These are phyloP conservation scores for Channallabes apus DNA, from an alignment of 2,797 vertebrate genomes.

Conservation along the genomic window DNA sequence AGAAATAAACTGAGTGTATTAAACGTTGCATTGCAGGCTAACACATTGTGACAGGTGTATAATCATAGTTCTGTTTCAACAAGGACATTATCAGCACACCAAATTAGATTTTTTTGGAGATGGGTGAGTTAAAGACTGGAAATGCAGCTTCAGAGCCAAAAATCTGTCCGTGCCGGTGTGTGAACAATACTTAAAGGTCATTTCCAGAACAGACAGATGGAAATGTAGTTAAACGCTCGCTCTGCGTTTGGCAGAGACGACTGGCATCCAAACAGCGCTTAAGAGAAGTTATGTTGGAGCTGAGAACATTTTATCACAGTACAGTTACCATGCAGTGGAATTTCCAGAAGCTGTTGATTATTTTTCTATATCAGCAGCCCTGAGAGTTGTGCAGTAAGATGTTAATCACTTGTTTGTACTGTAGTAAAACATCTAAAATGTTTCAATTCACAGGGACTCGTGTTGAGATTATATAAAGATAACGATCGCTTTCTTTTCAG, in stretches of 20 bases:
- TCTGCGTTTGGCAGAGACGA: not conserved
- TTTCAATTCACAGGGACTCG: not conserved
- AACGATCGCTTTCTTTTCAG: too few species aligned
- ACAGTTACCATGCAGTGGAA: not conserved
- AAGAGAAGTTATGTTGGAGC: not conserved
- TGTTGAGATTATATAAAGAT: too few species aligned
- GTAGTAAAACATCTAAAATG: too few species aligned
- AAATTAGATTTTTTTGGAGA: constrained; percentile 2
- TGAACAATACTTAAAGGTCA: constrained; percentile 16
- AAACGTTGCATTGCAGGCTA: not conserved
- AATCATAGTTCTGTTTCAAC: not conserved
- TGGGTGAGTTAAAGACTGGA: not conserved
- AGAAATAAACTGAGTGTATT: not conserved
- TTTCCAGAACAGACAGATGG: not conserved
- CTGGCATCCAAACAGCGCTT: not conserved
- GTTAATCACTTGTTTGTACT: not conserved
- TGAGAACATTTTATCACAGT: not conserved
- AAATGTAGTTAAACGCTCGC: not conserved
- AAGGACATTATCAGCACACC: not conserved
- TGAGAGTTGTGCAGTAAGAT: not conserved
- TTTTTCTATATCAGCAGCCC: not conserved
- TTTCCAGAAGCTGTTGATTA: not conserved
- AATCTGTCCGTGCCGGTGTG: not conserved
- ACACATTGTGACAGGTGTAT: not conserved
- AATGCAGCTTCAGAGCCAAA: not conserved